A percentile compares a stretch with the other conserved stretches of the same genome.
Evolutionary conservation across 2,797 vertebrate genomes (phyloP).

Genomic region (Rousettus madagascariensis): DNA sequence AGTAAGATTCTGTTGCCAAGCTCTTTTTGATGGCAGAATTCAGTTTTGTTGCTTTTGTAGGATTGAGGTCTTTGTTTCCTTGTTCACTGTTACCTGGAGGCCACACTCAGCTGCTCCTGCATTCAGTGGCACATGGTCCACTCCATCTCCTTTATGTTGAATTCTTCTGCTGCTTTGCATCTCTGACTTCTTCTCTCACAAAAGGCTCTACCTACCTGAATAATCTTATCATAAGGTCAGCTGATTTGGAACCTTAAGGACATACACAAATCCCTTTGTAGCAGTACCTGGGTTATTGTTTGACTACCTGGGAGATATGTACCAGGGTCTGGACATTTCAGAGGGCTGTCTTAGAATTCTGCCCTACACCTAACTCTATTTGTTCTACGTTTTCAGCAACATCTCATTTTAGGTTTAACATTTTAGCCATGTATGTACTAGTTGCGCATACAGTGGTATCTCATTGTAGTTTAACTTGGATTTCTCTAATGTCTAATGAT

Average conservation of each 20-base stretch:
- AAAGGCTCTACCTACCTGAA: background rate
- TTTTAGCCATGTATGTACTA: background rate
- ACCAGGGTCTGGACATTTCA: background rate
- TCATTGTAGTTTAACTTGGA: background rate
- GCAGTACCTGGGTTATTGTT: background rate
- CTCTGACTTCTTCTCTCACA: background rate
- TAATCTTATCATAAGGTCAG: background rate
- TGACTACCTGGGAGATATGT: background rate
- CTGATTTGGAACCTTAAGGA: background rate
- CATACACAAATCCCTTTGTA: background rate
- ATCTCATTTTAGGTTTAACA: background rate
- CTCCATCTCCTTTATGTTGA: background rate
- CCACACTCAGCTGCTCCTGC: background rate
- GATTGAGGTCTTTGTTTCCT: background rate
- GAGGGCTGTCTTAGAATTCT: background rate
- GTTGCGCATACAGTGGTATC: background rate
- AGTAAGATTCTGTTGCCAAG: background rate
- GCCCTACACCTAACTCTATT: background rate
- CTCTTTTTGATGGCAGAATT: background rate
- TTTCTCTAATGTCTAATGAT: background rate
- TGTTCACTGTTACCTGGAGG: background rate
- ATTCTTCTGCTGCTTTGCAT: conserved; percentile 1
- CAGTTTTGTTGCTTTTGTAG: background rate
- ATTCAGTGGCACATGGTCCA: background rate
- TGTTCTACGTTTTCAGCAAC: background rate